Base-by-base conservation (phyloP, 2,888 invertebrate species). In the Metalampra italica region DNA sequence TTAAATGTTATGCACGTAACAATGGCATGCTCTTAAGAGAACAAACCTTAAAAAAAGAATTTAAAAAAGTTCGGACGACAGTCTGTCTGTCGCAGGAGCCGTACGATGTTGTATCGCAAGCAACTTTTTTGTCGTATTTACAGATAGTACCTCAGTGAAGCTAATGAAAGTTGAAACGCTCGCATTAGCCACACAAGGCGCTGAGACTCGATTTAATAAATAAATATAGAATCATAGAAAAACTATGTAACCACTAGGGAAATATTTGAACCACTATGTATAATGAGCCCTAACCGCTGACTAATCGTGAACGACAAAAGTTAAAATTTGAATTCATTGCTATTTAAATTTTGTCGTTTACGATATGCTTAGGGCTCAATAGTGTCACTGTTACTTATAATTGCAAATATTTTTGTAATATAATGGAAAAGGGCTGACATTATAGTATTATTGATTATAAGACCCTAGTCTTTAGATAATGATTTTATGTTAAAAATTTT, bases 381-480 rank as follows among this genome's bases (percentile, higher is more conserved):
- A 59, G 59, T 56, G 64, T 67, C 71, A 73, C 66, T 76, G 73
- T 80, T 76, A 71, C 54, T 64, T 15, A 62, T 64, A 63, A 64
- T 71, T 68, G 64, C 68, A 59, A 65, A 76, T 75, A 75, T 78
- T 77, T 78, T 78, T 78, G 66, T 77, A 76, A 68, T 59, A 64
- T 66, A 66, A 62, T 62, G 52, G 41, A 52, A 53, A 55, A 54
- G 60, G 62, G 63, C 59, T 53, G 60, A 69, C 57, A 62, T 60
- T 63, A 60, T 36, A 77, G 78, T 83, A 82, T 80, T 82, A 77
- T 73, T 70, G 68, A 71, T 66, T 68, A 64, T 78, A 77, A 73
- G 76, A 66, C 79, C 80, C 84, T 85, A 85, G 85, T 85, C 83
- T 75, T 62, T 83, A 85, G 82, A 64, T 80, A 80, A 75, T 72